Conservation (phyloP, 2,888 invertebrate genomes). For the Eilema sororculum region DNA sequence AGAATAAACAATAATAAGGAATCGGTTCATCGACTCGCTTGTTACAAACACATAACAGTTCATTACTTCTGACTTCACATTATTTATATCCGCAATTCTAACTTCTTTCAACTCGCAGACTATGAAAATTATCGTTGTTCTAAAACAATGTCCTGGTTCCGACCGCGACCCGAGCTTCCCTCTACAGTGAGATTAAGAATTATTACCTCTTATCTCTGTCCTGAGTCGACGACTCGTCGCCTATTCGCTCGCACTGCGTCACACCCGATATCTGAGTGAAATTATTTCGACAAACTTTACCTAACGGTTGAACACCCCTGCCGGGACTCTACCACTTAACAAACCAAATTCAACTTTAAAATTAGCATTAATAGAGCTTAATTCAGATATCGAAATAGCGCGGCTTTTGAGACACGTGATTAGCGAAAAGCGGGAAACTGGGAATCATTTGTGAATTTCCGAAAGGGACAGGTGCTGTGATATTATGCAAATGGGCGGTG, state of each 20-base stretch:
- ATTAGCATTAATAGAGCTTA: slow-evolving; percentile 50
- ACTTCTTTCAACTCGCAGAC: slow-evolving; percentile 62
- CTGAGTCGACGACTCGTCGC: slow-evolving; percentile 78
- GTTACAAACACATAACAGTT: slow-evolving; percentile 38
- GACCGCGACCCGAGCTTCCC: slow-evolving; percentile 60
- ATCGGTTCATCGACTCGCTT: slow-evolving; percentile 42
- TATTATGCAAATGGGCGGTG: slow-evolving; percentile 76
- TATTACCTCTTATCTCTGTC: slow-evolving; percentile 79
- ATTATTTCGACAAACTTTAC: slow-evolving; percentile 84
- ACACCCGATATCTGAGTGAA: slow-evolving; percentile 77
- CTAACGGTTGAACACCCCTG: slow-evolving; percentile 71
- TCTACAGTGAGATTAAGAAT: slow-evolving; percentile 76
- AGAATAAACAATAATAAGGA: slow-evolving; percentile 43
- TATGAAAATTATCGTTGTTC: slow-evolving; percentile 70
- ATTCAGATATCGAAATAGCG: slow-evolving; percentile 42
- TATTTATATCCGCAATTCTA: slow-evolving; percentile 52
- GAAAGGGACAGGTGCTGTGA: slow-evolving; percentile 83
- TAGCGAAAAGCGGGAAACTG: slow-evolving; percentile 84
- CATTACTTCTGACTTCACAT: slow-evolving; percentile 41
- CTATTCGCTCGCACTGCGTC: slow-evolving; percentile 69
- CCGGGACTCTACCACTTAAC: slow-evolving; percentile 34
- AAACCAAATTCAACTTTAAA: slow-evolving; percentile 59
- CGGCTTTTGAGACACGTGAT: slow-evolving; percentile 78
- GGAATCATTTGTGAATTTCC: slow-evolving; percentile 83
- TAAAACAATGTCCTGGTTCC: slow-evolving; percentile 64